Conservation (phyloP, 2,888 invertebrate genomes). For the Antitype chi region DNA sequence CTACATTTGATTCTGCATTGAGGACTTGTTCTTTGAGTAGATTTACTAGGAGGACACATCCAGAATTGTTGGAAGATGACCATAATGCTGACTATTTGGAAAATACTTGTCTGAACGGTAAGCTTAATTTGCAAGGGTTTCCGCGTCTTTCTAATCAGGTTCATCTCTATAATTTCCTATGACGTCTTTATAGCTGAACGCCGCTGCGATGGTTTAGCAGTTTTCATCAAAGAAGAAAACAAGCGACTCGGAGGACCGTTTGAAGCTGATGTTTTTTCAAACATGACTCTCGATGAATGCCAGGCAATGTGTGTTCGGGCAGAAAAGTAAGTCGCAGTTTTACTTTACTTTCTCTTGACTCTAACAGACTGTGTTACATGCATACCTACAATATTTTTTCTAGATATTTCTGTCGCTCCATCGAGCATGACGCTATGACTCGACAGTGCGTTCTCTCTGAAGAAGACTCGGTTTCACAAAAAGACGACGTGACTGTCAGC, state of each 20-base stretch:
- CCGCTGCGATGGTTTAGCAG: conserved; percentile 96
- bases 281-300: conserved; percentile 96
- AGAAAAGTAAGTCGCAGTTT: conserved; percentile 92
- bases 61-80: conserved; percentile 95
- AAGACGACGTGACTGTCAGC: conserved; percentile 96
- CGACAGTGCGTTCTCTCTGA: conserved; percentile 97
- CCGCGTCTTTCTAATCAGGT: not conserved
- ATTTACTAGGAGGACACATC: conserved; percentile 96
- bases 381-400: conserved; percentile 50
- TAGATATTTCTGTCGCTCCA: conserved; percentile 96
- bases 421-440: conserved; percentile 97
- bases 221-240: conserved; percentile 97
- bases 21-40: conserved; percentile 95
- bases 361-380: conserved; percentile 12
- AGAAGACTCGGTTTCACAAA: conserved; percentile 97
- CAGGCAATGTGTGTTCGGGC: conserved; percentile 96
- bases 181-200: conserved; percentile 92
- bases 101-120: conserved; percentile 97
- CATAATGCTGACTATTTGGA: conserved; percentile 97
- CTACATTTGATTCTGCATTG: conserved; percentile 94
- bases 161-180: not conserved
- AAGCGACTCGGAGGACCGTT: conserved; percentile 96
- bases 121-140: conserved; percentile 3
- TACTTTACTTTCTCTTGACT: conserved; percentile 13
- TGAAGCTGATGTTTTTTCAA: conserved; percentile 96